Evolutionary conservation across 2,113 vertebrate genomes (phyloP), one percentile per base, ranked within the genome.

Genomic region (Balaenoptera acutorostrata): DNA sequence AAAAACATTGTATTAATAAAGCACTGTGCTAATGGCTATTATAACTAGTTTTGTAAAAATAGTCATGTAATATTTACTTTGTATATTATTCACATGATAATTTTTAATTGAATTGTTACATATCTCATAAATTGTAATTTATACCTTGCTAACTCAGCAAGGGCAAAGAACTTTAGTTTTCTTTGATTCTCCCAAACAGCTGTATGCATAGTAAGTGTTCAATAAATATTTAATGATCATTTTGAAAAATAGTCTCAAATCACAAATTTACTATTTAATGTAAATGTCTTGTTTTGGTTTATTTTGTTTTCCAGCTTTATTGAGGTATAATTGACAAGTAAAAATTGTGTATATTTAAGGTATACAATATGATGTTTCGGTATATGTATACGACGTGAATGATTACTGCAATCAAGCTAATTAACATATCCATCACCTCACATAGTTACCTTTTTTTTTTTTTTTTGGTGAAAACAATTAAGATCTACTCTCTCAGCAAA

Each of bases 181-280:
- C 72, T 92, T 49, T 71, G 59, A 90, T 93, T 93, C 36, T 78
- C 41, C 23, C 20, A 92, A 86, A 92, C 44, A 85, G 21, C 63
- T 77, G 2, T 57, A 39, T 86, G 33, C 15, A 71, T 81, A 94
- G 31, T 93, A 61, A 88, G 5, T 78, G 33, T 75, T 92, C 90
- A 92, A 33, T 36, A 92, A 96, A 63, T 29, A 83, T 69, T 41
- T 57, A 71, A 66, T 61, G 23, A 74, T 85, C 80, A 8, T 95
- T 88, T 92, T 85, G 49, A 89, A 89, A 93, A 74, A 61, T 39
- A 68, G 14, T 17, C 59, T 14, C 33, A 71, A 77, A 39, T 95
- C 29, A n/a, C n/a, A 69, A 55, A 84, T 97, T 88, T 85, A 77
- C 27, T 81, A 44, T 84, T 90, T 97, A 97, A 44, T 82, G 36